phyloP scores from a whole-genome alignment of 2,113 vertebrate species.

The Elgaria multicarinata region DNA sequence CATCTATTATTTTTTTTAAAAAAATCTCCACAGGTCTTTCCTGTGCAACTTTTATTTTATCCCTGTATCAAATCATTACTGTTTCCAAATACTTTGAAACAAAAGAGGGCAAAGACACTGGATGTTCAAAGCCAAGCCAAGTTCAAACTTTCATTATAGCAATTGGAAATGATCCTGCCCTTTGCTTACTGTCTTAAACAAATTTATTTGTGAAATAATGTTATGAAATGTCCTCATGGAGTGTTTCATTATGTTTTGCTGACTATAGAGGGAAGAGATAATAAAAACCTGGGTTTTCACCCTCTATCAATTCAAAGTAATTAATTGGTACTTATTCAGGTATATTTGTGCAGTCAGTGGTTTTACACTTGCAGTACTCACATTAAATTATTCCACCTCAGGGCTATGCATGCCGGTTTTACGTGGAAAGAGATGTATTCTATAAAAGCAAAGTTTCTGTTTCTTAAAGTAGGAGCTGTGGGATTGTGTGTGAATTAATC shows the following conservation, averaged over 20 bases:
- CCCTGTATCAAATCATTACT: neutral
- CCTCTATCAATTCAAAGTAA: neutral
- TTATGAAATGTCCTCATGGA: neutral
- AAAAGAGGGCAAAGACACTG: neutral
- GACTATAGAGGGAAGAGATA: neutral
- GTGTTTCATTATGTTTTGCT: neutral
- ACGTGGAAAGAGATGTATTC: neutral
- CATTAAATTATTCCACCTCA: neutral
- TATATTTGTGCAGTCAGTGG: neutral
- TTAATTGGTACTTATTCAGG: rapidly evolving
- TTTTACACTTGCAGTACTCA: neutral
- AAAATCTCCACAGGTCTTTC: neutral
- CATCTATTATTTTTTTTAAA: neutral
- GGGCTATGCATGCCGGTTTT: neutral
- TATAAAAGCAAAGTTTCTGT: neutral
- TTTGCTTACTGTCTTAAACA: neutral
- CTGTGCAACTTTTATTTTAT: neutral
- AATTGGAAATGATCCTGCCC: neutral
- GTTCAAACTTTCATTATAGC: neutral
- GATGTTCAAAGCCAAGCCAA: neutral
- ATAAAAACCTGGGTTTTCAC: neutral
- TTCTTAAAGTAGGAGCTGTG: neutral
- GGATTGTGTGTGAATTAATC: neutral
- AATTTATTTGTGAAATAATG: neutral
- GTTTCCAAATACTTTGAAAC: neutral